phyloP scores from a whole-genome alignment of 2,113 vertebrate species.

The Sphaerodactylus townsendi region DNA sequence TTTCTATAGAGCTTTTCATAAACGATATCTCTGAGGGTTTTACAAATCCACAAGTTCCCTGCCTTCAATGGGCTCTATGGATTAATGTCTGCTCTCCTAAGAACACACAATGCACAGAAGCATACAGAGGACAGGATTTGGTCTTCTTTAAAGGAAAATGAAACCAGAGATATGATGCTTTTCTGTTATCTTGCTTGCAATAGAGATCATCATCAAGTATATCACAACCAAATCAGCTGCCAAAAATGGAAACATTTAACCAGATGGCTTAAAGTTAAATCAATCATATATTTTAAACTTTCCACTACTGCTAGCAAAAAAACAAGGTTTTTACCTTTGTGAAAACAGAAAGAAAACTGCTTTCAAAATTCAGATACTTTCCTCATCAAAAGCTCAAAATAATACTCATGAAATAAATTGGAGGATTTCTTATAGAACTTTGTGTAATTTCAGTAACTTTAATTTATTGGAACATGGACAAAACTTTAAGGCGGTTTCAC shows the following conservation, averaged over 20 bases:
- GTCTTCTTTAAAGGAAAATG: background rate
- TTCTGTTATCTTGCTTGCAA: fast-evolving
- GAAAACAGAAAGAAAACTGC: background rate
- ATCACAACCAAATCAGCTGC: background rate
- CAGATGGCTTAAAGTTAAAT: constrained; percentile 8
- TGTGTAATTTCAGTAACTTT: background rate
- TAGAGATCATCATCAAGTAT: background rate
- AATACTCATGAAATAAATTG: background rate
- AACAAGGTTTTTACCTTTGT: background rate
- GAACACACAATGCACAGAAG: background rate
- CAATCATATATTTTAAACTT: background rate
- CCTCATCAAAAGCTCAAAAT: background rate
- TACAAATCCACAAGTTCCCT: background rate
- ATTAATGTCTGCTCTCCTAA: fast-evolving
- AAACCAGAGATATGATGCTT: background rate
- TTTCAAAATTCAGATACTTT: constrained; percentile 24
- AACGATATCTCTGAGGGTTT: constrained; percentile 27
- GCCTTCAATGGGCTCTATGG: background rate
- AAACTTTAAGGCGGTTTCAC: background rate
- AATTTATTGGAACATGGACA: background rate
- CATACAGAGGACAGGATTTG: background rate
- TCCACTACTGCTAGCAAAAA: background rate
- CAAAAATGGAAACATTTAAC: background rate
- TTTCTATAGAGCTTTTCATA: constrained; percentile 36
- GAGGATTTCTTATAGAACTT: fast-evolving